These are phyloP conservation scores for Delia radicum DNA, from an alignment of 1,140 invertebrate genomes.

Conservation along the genomic window DNA sequence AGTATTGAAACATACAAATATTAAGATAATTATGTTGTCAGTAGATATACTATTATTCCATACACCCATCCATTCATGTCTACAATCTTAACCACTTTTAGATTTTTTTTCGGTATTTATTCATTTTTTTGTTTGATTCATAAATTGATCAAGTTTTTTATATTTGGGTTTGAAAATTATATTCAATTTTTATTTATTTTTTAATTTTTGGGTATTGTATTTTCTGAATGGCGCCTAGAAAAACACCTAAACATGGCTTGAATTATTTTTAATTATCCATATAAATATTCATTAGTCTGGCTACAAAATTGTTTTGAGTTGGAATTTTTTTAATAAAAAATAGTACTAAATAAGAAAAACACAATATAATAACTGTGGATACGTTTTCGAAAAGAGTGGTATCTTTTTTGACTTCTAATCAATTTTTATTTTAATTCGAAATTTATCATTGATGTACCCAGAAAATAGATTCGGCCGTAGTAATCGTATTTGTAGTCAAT, in stretches of 20 bases:
- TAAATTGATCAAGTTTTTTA: background rate
- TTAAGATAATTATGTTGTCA: conserved; percentile 21
- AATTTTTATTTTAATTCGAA: too few species aligned
- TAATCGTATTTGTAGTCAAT: too few species aligned
- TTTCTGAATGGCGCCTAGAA: background rate
- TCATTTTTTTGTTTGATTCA: background rate
- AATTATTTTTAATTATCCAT: conserved; percentile 9
- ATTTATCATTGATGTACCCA: too few species aligned
- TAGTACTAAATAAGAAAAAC: background rate
- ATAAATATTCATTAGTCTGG: conserved; percentile 16
- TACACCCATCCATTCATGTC: conserved; percentile 4
- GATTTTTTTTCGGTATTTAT: background rate
- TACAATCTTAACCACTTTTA: background rate
- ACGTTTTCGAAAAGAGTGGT: too few species aligned
- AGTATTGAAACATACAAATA: background rate
- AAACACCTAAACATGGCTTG: background rate
- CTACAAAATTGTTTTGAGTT: background rate
- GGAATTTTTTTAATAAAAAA: background rate
- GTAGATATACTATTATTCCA: background rate
- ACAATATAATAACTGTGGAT: too few species aligned
- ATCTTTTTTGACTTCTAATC: too few species aligned
- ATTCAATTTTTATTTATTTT: conserved; percentile 11
- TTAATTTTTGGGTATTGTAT: background rate
- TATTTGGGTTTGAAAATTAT: too few species aligned
- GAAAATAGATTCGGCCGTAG: too few species aligned